Percentiles rank a stretch among this genome's conserved stretches.
phyloP scores from a whole-genome alignment of 2,797 vertebrate species.

The Cryptoblepharus egeriae region DNA sequence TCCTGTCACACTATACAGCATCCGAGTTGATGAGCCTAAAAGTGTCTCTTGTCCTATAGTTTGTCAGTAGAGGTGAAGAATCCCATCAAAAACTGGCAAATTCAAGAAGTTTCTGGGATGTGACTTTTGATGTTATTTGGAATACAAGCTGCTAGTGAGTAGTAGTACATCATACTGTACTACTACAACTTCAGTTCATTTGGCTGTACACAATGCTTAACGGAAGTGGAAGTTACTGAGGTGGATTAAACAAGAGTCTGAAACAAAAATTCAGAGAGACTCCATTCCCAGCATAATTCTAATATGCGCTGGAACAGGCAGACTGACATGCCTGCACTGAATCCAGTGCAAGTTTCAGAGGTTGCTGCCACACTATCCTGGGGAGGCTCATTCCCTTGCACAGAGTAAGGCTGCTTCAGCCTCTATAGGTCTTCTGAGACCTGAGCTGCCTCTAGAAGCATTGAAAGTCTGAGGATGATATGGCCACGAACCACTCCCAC shows the following conservation, averaged over 20 bases:
- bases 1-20: neutral
- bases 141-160: neutral
- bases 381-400: no score
- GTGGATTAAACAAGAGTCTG: neutral
- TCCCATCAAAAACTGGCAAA: neutral
- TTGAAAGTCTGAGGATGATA: no score
- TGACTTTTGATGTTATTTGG: neutral
- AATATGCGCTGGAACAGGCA: no score
- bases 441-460: no score
- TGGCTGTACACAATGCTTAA: neutral
- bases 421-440: no score
- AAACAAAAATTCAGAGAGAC: neutral
- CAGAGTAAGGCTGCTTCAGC: no score
- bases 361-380: no score
- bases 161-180: no score
- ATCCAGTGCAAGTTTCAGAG: no score
- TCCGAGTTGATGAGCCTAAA: conserved; percentile 1
- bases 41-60: neutral
- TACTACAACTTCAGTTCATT: neutral
- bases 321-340: no score
- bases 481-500: no score
- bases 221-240: neutral
- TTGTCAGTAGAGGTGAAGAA: neutral
- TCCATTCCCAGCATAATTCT: no score
- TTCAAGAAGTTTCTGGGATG: neutral